These are phyloP conservation scores for Protophormia terraenovae DNA, from an alignment of 2,888 invertebrate genomes.

Conservation along the genomic window DNA sequence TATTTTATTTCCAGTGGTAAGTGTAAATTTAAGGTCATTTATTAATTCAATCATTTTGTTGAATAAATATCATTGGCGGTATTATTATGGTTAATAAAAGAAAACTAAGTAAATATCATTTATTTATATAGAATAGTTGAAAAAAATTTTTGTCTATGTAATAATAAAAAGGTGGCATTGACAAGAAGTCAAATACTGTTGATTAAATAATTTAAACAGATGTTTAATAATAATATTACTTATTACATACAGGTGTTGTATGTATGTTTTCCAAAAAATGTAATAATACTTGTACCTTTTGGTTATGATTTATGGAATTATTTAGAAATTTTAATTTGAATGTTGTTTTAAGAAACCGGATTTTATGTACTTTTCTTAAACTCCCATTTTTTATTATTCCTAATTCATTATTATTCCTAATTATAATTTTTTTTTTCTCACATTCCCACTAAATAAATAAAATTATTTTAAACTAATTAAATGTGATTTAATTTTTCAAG, in stretches of 20 bases:
- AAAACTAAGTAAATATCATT: background rate
- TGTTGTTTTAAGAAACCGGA: no score
- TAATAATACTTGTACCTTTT: background rate
- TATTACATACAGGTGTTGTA: background rate
- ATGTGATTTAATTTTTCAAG: conserved; percentile 32
- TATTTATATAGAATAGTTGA: background rate
- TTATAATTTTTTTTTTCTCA: background rate
- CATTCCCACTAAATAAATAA: background rate
- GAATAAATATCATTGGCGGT: background rate
- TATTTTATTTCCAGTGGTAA: background rate
- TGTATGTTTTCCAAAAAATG: background rate
- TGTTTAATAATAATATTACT: background rate
- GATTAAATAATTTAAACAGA: background rate
- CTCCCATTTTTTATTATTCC: background rate
- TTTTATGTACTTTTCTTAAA: background rate
- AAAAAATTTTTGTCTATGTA: background rate
- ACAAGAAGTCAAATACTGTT: background rate
- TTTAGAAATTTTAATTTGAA: no score
- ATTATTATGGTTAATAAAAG: background rate
- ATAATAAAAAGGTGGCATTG: background rate
- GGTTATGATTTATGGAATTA: no score
- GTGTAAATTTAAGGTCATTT: background rate
- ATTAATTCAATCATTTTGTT: background rate
- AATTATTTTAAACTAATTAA: conserved; percentile 43
- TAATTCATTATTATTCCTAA: background rate